phyloP scores from a whole-genome alignment of 2,888 invertebrate genomes.

The Limnephilus rhombicus region DNA sequence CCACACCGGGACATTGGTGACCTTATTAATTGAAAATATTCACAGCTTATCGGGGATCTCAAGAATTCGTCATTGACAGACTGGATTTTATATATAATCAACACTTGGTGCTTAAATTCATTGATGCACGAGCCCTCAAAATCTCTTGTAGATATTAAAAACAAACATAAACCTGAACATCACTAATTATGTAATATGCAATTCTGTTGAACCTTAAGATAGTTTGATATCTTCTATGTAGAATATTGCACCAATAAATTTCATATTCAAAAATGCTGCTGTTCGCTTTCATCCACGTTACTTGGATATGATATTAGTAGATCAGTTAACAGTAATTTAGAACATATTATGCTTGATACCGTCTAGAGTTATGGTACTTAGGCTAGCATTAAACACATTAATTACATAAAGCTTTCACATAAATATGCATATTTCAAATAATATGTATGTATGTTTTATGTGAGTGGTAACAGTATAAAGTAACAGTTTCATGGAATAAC shows the following conservation, averaged over 20 bases:
- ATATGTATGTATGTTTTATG: neutral
- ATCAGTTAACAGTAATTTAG: neutral
- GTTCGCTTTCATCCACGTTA: neutral
- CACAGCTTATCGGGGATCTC: neutral
- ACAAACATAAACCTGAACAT: no score
- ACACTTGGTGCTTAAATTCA: neutral
- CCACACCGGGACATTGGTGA: neutral
- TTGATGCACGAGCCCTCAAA: no score
- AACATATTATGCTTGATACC: neutral
- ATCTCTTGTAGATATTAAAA: no score
- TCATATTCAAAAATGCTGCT: no score
- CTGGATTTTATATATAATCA: neutral
- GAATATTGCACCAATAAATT: no score
- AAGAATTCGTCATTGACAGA: neutral
- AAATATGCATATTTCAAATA: constrained; percentile 1
- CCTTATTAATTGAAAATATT: neutral
- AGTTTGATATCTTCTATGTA: no score
- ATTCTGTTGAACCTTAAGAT: no score
- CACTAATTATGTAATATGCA: no score
- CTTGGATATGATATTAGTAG: neutral
- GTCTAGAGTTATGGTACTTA: neutral
- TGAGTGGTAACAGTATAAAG: neutral
- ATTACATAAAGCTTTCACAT: neutral
- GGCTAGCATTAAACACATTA: neutral
- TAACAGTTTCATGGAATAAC: neutral